Base-by-base conservation (phyloP, 2,113 vertebrate species). In the Archocentrus centrarchus region DNA sequence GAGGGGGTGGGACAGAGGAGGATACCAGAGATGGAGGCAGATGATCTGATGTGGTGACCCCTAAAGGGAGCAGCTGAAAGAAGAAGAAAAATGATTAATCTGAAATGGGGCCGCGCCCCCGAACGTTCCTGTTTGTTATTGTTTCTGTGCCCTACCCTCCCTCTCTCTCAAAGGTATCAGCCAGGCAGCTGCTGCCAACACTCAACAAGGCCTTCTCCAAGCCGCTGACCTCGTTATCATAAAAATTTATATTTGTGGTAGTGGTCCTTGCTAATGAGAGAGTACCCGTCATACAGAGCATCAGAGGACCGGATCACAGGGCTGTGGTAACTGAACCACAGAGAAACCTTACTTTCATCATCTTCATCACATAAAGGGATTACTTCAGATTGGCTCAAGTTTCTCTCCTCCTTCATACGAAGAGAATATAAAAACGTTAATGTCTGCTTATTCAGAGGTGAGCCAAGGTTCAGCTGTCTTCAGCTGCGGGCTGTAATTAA, bases 381-480 rank as follows among this genome's bases (percentile, higher is more conserved):
- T 47, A 55, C 47, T 55, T 73, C 68, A 55, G 18, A 73, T 5
- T 35, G 18, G 18, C 27, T 73, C 50, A 55, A n/a, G 2, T 6
- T 73, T 32, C 50, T 32, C 17, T 55, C 47, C 27, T n/a, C 27
- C 32, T 11, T 73, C 68, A 73, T 53, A 32, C 32, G 32, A n/a
- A 73, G 53, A 20, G 2, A 55, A 27, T 35, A 53, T 53, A 73
- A 32, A 53, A 73, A 14, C 37, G 6, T 30, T 70, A 10, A 53
- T 2, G 57, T 39, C 50, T 2, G 10, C 2, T 1, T 37, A 24
- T 78, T 18, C 50, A 11, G 75, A 24, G 39, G 60, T 37, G 79
- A 87, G 58, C 32, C 37, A 37, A 47, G 39, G 66, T 77, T 77
- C 85, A 59, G 47, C 4, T 1, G 18, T 73, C 68, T 73, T 73